phyloP scores from a whole-genome alignment of 2,888 invertebrate genomes.

The Epirrhoe alternata region DNA sequence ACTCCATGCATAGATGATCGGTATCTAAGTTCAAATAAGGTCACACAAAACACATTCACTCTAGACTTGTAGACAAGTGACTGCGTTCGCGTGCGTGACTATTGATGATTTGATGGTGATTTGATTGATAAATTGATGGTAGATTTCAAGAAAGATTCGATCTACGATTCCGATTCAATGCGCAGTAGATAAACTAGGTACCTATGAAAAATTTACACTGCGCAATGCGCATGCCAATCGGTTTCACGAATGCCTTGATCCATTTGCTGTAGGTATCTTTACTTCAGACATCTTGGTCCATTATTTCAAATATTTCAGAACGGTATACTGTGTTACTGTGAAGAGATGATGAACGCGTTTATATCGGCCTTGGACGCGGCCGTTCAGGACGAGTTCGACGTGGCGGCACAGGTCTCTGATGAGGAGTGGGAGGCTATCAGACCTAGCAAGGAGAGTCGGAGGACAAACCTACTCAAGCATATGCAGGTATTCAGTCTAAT shows the following conservation, averaged over 20 bases:
- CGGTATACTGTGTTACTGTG: constrained; percentile 88
- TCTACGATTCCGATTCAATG: too few species aligned
- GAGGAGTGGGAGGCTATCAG: constrained; percentile 94
- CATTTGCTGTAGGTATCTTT: too few species aligned
- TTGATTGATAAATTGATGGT: too few species aligned
- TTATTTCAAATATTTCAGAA: constrained; percentile 68
- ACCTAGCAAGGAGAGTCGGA: constrained; percentile 88
- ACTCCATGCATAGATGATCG: too few species aligned
- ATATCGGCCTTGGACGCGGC: constrained; percentile 88
- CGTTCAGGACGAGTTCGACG: constrained; percentile 88
- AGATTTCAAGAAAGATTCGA: too few species aligned
- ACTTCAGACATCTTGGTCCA: too few species aligned
- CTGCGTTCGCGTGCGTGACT: neutral
- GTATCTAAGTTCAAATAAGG: constrained; percentile 17
- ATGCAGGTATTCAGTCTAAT: too few species aligned
- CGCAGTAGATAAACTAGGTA: too few species aligned
- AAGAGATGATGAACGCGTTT: constrained; percentile 88
- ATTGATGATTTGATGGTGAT: neutral
- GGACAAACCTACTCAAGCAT: constrained; percentile 86
- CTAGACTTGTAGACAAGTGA: neutral
- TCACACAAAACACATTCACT: constrained; percentile 12
- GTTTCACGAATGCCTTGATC: too few species aligned
- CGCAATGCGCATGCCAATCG: too few species aligned
- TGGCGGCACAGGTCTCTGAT: constrained; percentile 90
- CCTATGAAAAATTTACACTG: too few species aligned